phyloP scores from a whole-genome alignment of 1,140 invertebrate genomes.

The Macrocentrus cingulum region DNA sequence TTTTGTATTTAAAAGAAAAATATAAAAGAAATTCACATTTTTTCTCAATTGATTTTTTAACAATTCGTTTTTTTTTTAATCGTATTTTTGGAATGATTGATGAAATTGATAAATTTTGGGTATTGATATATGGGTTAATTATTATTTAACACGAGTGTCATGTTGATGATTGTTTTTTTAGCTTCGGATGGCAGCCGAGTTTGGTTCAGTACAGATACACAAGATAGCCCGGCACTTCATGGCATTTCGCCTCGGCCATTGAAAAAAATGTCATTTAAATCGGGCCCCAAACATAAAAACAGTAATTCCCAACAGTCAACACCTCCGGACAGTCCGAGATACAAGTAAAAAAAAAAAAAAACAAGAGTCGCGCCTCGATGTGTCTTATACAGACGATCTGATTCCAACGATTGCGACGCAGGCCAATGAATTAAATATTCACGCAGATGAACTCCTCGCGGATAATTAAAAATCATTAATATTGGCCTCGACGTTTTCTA shows the following conservation, averaged over 20 bases:
- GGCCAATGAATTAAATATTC: slow-evolving; percentile 6
- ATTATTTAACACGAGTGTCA: too few relatives aligned
- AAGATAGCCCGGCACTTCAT: slow-evolving; percentile 50
- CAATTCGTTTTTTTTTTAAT: background rate
- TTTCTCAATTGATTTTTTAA: too few relatives aligned
- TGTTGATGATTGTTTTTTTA: too few relatives aligned
- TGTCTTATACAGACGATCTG: background rate
- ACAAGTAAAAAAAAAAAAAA: slow-evolving; percentile 43
- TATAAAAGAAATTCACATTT: too few relatives aligned
- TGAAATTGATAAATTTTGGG: too few relatives aligned
- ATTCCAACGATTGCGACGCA: slow-evolving; percentile 7
- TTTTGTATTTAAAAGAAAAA: too few relatives aligned
- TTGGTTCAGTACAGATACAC: slow-evolving; percentile 55
- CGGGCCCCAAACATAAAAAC: slow-evolving; percentile 45
- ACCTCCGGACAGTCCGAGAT: slow-evolving; percentile 56
- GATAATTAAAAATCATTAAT: background rate
- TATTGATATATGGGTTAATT: too few relatives aligned
- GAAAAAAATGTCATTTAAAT: slow-evolving; percentile 61
- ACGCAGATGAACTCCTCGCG: slow-evolving; percentile 1
- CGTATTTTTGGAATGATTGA: too few relatives aligned
- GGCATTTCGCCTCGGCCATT: slow-evolving; percentile 61
- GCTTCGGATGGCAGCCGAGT: slow-evolving; percentile 56
- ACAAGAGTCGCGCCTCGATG: background rate
- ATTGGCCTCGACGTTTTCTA: slow-evolving; percentile 45
- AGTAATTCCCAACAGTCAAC: slow-evolving; percentile 47